Evolutionary conservation across 2,797 vertebrate genomes (phyloP), one percentile per base, ranked within the genome.

Genomic region (Coranthus polyacanthus): DNA sequence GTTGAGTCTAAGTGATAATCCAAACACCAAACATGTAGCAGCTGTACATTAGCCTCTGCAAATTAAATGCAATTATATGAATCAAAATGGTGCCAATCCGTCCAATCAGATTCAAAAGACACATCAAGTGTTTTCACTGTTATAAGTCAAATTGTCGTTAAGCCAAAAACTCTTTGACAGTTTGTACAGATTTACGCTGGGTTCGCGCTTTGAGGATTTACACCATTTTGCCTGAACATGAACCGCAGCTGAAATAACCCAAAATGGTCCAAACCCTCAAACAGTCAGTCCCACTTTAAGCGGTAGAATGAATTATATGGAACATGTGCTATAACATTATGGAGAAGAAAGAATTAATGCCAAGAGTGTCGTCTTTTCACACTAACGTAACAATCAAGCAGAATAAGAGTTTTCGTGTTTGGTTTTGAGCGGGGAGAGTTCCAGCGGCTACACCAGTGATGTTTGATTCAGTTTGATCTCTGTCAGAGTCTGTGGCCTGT

Each of bases 211-310:
- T 7, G 50, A 83, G 83, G 88, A 87, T 89, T 88, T 86, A 87
- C 81, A 85, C 79, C 58, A 60, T 69, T 85, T 82, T 73, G 65
- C 79, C 52, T 68, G 64, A 86, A 80, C 77, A 75, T 60, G 88
- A 89, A 88, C 85, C 87, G 67, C 89, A 90, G 88, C 90, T 90
- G 84, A 83, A 92, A 89, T 71, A 88, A 87, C 82, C 78, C 54
- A 53, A 58, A 58, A 39, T 20, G 65, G 32, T 80, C 86, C 84
- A 87, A 86, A 82, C 68, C 83, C 84, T 84, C 78, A 68, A 79
- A 60, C 54, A 66, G 83, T 72, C 68, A 34, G 53, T 52, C 56
- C 68, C 78, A 74, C 69, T 81, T 82, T 32, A 74, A 75, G 44
- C 66, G 57, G 54, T 44, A 69, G 22, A 39, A 44, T 62, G 65